Conservation (phyloP, 2,888 invertebrate species). For the Frankliniella intonsa region DNA sequence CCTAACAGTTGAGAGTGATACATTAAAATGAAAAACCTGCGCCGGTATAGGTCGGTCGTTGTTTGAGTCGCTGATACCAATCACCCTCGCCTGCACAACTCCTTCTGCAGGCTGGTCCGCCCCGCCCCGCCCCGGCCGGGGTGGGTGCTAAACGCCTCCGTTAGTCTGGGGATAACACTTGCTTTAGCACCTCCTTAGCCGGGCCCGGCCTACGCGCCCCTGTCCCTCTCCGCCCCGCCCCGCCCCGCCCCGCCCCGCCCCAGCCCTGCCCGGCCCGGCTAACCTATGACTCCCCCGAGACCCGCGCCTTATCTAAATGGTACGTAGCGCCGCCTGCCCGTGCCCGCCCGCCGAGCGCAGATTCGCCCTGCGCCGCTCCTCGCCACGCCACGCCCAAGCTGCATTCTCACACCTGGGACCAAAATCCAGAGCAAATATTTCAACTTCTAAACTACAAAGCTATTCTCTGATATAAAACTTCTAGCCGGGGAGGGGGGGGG, state of each 20-base stretch:
- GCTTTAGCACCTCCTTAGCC: slow-evolving; percentile 23
- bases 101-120: not conserved
- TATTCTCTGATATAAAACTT: no score
- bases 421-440: no score
- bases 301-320: slow-evolving; percentile 19
- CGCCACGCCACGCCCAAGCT: not conserved
- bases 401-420: no score
- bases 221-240: not conserved
- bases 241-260: not conserved
- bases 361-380: not conserved
- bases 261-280: not conserved
- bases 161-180: not conserved
- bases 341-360: not conserved
- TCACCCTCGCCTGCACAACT: no score
- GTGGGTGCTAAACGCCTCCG: not conserved
- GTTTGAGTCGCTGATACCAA: no score
- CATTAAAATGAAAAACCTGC: no score
- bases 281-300: slow-evolving; percentile 24
- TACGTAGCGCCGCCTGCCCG: not conserved
- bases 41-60: no score
- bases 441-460: not conserved
- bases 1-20: no score
- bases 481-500: not conserved
- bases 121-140: not conserved
- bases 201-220: not conserved